Conservation (phyloP, 2,888 invertebrate genomes). For the Drosophila kambysellisi region DNA sequence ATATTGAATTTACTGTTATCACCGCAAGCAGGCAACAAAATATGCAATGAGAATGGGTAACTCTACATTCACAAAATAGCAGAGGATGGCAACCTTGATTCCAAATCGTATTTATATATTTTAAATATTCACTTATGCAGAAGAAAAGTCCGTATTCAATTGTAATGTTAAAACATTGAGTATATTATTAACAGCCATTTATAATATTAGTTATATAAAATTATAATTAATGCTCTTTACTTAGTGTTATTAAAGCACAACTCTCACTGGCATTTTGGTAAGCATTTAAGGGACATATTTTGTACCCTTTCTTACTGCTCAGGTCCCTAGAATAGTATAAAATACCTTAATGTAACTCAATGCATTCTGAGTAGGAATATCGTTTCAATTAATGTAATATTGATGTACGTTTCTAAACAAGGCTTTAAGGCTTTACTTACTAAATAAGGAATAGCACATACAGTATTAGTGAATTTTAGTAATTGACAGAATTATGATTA, state of each 20-base stretch:
- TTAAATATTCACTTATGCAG: background rate
- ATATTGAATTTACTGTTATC: background rate
- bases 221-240: background rate
- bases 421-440: slow-evolving; percentile 6
- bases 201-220: background rate
- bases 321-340: slow-evolving; percentile 1
- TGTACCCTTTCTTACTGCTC: background rate
- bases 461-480: background rate
- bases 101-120: background rate
- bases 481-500: background rate
- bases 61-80: background rate
- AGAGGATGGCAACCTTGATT: slow-evolving; percentile 2
- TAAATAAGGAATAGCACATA: slow-evolving; percentile 1
- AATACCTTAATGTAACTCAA: slow-evolving; percentile 15
- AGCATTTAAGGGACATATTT: background rate
- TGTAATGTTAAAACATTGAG: background rate
- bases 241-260: slow-evolving; percentile 5
- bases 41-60: slow-evolving; percentile 7
- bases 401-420: background rate
- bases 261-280: slow-evolving; percentile 10
- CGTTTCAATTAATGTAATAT: slow-evolving; percentile 7
- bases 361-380: slow-evolving; percentile 35
- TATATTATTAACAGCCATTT: slow-evolving; percentile 17
- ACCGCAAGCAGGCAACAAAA: background rate
- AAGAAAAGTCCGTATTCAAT: background rate